Evolutionary conservation across 2,888 invertebrate species (phyloP).

Genomic region (Aplocera efformata): DNA sequence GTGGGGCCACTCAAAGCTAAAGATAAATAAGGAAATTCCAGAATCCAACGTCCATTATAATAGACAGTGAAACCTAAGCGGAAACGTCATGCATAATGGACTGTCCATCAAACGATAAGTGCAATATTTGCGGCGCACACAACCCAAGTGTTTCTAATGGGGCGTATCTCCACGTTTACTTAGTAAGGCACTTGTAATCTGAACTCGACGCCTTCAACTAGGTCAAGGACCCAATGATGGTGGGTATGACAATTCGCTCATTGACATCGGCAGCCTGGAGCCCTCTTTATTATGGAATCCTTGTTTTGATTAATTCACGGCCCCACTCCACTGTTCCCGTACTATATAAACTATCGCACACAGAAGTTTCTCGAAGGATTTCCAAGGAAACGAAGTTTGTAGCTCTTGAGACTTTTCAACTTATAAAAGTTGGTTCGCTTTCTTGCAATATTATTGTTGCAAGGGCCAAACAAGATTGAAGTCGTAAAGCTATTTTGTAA

Average conservation of each 20-base stretch:
- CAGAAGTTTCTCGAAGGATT: constrained; percentile 17
- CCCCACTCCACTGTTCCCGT: constrained; percentile 13
- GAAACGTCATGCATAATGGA: constrained; percentile 28
- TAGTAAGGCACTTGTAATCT: constrained; percentile 49
- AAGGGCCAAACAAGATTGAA: constrained; percentile 3
- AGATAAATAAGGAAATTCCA: constrained; percentile 3
- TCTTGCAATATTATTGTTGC: constrained; percentile 11
- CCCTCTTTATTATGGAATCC: constrained; percentile 21
- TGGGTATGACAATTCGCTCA: constrained; percentile 37
- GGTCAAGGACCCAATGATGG: constrained; percentile 52
- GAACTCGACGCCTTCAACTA: constrained; percentile 40
- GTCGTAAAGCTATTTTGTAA: constrained; percentile 8
- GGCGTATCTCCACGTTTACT: constrained; percentile 46
- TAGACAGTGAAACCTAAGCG: constrained; percentile 26
- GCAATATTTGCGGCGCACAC: constrained; percentile 39
- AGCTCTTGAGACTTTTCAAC: constrained; percentile 20
- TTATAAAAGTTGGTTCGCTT: constrained; percentile 12
- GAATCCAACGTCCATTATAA: constrained; percentile 15
- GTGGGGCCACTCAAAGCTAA: constrained; percentile 1
- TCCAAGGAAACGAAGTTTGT: constrained; percentile 15
- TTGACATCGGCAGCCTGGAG: constrained; percentile 27
- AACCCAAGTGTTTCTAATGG: constrained; percentile 46
- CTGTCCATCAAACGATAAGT: constrained; percentile 28
- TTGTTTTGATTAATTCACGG: constrained; percentile 20
- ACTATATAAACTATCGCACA: constrained; percentile 19